These are phyloP conservation scores for Platycheirus albimanus DNA, from an alignment of 2,888 invertebrate genomes.

Conservation along the genomic window DNA sequence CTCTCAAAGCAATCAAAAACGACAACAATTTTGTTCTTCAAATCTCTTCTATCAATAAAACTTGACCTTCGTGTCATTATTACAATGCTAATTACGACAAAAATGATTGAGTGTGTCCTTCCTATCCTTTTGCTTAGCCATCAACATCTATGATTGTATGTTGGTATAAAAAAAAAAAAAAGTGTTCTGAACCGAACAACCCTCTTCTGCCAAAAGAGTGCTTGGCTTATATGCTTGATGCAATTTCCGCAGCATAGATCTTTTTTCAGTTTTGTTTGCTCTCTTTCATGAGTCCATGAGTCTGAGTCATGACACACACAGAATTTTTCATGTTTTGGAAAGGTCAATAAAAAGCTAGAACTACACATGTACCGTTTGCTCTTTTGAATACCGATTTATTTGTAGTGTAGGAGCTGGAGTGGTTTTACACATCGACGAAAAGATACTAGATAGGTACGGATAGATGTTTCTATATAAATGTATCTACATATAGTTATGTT, in stretches of 20 bases:
- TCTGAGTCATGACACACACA: too few species aligned
- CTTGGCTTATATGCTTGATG: background rate
- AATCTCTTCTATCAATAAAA: background rate
- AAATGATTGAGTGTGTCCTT: background rate
- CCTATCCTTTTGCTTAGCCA: background rate
- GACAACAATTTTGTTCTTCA: background rate
- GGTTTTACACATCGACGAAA: background rate
- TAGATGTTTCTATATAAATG: too few species aligned
- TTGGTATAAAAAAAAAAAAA: too few species aligned
- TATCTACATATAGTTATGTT: too few species aligned
- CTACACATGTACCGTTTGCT: background rate
- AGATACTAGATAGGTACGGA: too few species aligned
- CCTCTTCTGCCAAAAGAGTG: background rate
- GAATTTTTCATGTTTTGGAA: background rate
- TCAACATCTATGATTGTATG: too few species aligned
- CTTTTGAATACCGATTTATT: slow-evolving; percentile 8
- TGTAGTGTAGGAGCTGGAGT: background rate
- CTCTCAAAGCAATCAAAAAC: too few species aligned
- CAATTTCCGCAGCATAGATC: background rate
- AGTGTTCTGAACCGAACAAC: background rate
- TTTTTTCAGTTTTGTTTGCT: background rate
- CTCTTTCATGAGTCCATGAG: background rate
- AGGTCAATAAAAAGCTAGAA: background rate
- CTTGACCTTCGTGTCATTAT: slow-evolving; percentile 8
- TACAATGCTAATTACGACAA: slow-evolving; percentile 12